Evolutionary conservation across 1,140 invertebrate species (phyloP), one percentile per base, ranked within the genome.

Genomic region (Nixonia krombeini): DNA sequence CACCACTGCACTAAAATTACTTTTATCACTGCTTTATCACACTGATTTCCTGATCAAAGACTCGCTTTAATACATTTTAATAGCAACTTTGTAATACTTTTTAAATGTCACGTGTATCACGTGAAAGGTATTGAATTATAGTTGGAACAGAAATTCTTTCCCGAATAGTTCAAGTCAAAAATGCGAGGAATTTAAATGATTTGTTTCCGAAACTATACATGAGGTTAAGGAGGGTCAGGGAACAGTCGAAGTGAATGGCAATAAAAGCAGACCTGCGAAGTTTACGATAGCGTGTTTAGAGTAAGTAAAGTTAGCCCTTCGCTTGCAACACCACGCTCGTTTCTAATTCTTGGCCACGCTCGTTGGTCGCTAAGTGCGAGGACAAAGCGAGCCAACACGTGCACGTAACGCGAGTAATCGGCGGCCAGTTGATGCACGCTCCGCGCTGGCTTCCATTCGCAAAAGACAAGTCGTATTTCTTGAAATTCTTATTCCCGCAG

Each of bases 261-360:
- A 21, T 21, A 6, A 21, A 21, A 21, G 18, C 15, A 26, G 31
- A 23, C 46, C 2, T 18, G 10, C 16, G 4, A n/a, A 18, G 8
- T 42, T 12, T 7, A 26, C 26, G 9, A 35, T 7, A 8, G 10
- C 17, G 13, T 49, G 28, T 7, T 21, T 12, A 10, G 10, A 8
- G 17, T 12, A 25, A 33, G 49, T 51, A 59, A 64, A 64, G 37
- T 64, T 64, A 45, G 53, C 55, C 66, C 55, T 69, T 64, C 26
- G 38, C 25, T 69, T 59, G 61, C 50, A 35, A 69, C 58, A 64
- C 18, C 33, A 51, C 38, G 55, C 59, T 61, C 50, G 45, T 45
- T 44, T 66, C 52, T 52, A 51, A 37, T 52, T 55, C 62, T 74
- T 70, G 65, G 72, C 73, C 66, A 65, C 72, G 66, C 65, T 65